phyloP scores from a whole-genome alignment of 2,797 vertebrate species.

The Xenentodon cancila region DNA sequence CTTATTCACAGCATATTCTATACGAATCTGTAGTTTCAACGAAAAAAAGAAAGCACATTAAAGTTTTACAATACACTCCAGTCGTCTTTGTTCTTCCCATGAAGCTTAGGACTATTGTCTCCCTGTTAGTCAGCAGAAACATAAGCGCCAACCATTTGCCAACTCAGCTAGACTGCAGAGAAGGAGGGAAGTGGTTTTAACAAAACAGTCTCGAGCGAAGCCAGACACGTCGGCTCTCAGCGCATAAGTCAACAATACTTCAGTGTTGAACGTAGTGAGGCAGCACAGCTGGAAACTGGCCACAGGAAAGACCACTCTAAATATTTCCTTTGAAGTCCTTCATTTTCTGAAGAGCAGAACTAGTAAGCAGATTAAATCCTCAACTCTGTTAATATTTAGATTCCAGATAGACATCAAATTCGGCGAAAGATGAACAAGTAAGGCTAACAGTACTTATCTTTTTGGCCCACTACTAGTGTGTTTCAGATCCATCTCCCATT shows the following conservation, averaged over 20 bases:
- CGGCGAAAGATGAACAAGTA: conserved; percentile 44
- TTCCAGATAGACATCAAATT: conserved; percentile 39
- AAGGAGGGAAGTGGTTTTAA: conserved; percentile 43
- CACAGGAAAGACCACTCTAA: conserved; percentile 36
- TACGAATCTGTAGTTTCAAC: conserved; percentile 22
- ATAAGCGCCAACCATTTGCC: conserved; percentile 24
- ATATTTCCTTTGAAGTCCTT: conserved; percentile 58
- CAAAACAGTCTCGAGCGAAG: conserved; percentile 37
- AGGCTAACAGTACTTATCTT: conserved; percentile 1
- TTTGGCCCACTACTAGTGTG: too few relatives aligned
- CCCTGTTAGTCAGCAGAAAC: conserved; percentile 35
- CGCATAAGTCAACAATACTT: conserved; percentile 3
- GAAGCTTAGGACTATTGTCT: conserved; percentile 38
- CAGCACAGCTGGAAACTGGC: background rate
- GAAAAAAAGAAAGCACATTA: conserved; percentile 22
- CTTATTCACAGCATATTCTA: conserved; percentile 18
- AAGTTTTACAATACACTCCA: conserved; percentile 40
- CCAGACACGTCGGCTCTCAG: conserved; percentile 16
- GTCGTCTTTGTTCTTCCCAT: conserved; percentile 31
- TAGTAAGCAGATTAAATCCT: conserved; percentile 50
- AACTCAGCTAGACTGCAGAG: conserved; percentile 22
- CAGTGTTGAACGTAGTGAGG: conserved; percentile 26
- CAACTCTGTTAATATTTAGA: conserved; percentile 45
- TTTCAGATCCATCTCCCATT: too few relatives aligned
- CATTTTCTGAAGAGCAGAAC: conserved; percentile 35